Percentiles rank a stretch among this genome's conserved stretches.
phyloP scores from a whole-genome alignment of 1,140 invertebrate species.

The Bombus cullumanus region DNA sequence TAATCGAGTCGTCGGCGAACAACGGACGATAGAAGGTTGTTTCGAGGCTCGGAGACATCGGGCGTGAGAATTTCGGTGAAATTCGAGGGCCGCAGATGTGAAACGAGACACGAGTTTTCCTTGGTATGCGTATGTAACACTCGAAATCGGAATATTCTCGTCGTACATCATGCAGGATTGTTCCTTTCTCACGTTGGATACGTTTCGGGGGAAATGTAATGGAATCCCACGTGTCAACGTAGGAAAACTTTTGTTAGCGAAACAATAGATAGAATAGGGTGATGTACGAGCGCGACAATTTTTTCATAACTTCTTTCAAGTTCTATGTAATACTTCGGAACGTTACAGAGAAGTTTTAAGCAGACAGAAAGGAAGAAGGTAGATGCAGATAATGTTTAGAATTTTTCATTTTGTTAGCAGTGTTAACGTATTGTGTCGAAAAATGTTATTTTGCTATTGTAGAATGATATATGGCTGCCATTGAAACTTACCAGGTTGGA shows the following conservation, averaged over 20 bases:
- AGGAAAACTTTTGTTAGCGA: not conserved
- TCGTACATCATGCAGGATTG: not conserved
- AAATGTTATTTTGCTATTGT: not conserved
- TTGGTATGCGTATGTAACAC: not conserved
- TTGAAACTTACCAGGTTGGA: conserved; percentile 15
- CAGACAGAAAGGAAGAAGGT: not conserved
- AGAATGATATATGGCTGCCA: not conserved
- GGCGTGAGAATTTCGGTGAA: not conserved
- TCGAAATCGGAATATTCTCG: conserved; percentile 9
- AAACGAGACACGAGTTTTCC: conserved; percentile 1
- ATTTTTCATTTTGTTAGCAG: not conserved
- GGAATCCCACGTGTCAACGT: not conserved
- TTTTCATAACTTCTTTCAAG: not conserved
- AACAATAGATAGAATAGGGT: not conserved
- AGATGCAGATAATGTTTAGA: not conserved
- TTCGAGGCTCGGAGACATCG: not conserved
- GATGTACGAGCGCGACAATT: not conserved
- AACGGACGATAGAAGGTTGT: not conserved
- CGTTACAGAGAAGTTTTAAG: not conserved
- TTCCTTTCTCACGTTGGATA: not conserved
- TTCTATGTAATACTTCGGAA: not conserved
- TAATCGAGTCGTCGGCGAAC: conserved; percentile 1
- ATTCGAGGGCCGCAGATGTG: conserved; percentile 26
- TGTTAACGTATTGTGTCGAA: not conserved
- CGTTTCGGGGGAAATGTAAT: not conserved